These are phyloP conservation scores for Cinclus cinclus DNA, from an alignment of 2,113 vertebrate species.

Conservation along the genomic window DNA sequence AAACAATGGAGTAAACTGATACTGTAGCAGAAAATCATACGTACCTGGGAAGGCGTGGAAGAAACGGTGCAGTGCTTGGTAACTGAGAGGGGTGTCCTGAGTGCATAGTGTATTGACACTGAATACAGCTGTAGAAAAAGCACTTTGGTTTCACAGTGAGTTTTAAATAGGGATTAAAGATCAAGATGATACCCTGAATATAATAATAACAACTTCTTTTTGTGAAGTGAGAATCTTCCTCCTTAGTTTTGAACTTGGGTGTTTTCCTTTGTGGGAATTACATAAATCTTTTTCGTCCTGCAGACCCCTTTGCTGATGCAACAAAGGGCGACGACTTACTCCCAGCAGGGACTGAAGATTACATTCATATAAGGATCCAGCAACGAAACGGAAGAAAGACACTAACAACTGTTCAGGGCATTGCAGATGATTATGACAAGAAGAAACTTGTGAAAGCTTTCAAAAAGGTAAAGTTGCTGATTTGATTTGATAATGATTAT, in stretches of 20 bases:
- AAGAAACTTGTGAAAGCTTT: constrained; percentile 92
- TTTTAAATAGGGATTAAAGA: background rate
- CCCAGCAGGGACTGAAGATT: constrained; percentile 89
- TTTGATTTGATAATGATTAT: background rate
- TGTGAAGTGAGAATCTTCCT: background rate
- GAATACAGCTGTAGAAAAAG: background rate
- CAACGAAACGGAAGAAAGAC: constrained; percentile 90
- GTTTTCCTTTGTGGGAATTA: background rate
- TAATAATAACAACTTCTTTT: background rate
- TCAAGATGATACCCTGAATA: background rate
- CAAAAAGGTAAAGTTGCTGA: constrained; percentile 79
- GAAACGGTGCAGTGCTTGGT: accelerated
- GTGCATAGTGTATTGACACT: background rate
- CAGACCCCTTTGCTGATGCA: constrained; percentile 95
- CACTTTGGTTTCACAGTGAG: background rate
- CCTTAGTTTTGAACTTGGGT: background rate
- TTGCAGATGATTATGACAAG: constrained; percentile 90
- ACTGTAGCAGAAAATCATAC: background rate
- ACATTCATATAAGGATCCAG: constrained; percentile 92
- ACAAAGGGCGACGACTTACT: constrained; percentile 91
- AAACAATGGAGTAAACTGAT: background rate
- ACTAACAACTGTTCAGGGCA: constrained; percentile 88
- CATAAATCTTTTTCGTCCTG: background rate
- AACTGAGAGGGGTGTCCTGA: background rate
- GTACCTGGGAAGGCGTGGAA: background rate